Percentiles rank a stretch among this genome's conserved stretches.
phyloP scores from a whole-genome alignment of 2,113 vertebrate genomes.

The Macquaria australasica region DNA sequence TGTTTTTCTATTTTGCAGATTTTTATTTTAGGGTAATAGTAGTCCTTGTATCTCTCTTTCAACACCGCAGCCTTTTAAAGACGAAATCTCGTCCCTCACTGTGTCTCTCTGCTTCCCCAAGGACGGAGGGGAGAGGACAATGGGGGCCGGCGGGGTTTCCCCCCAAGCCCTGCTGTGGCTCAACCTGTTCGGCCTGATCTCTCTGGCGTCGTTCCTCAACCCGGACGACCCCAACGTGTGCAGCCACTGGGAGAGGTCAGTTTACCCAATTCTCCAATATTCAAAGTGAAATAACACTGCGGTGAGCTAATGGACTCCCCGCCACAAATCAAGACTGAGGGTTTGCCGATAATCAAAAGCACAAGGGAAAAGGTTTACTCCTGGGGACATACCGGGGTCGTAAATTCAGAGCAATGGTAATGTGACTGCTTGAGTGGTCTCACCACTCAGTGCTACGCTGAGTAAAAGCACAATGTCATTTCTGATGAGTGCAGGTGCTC shows the following conservation, averaged over 20 bases:
- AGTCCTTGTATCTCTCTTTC: not conserved
- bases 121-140: constrained; percentile 75
- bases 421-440: constrained; percentile 57
- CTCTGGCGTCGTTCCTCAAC: constrained; percentile 85
- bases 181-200: constrained; percentile 78
- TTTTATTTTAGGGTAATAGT: not conserved
- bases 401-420: constrained; percentile 64
- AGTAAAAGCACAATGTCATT: constrained; percentile 49
- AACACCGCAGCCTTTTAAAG: not conserved
- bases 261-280: not conserved
- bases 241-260: constrained; percentile 97
- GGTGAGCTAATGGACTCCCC: constrained; percentile 54
- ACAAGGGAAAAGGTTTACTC: constrained; percentile 50
- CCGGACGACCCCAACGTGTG: constrained; percentile 96
- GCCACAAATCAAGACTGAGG: constrained; percentile 65
- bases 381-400: constrained; percentile 33
- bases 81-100: not conserved
- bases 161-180: constrained; percentile 73
- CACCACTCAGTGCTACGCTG: constrained; percentile 29
- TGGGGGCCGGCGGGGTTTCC: constrained; percentile 72
- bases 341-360: constrained; percentile 64
- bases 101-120: not conserved
- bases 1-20: not conserved
- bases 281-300: constrained; percentile 29
- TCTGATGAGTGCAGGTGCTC: constrained; percentile 51